These are phyloP conservation scores for Chaetops frenatus DNA, from an alignment of 2,113 vertebrate species.

Conservation along the genomic window DNA sequence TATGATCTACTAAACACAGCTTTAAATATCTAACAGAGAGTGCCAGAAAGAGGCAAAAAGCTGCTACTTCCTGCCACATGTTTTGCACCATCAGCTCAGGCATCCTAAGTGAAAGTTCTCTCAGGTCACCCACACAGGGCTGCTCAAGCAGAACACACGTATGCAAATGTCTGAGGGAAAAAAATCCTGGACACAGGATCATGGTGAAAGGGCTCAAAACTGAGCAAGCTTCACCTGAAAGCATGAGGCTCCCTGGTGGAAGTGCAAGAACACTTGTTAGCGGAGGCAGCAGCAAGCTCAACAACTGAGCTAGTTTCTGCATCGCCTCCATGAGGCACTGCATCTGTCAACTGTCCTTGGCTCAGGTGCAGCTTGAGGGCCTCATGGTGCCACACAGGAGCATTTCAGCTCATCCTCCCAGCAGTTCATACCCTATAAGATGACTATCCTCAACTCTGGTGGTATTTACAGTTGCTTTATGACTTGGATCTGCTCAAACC, in stretches of 20 bases:
- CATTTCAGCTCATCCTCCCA: neutral
- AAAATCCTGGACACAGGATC: neutral
- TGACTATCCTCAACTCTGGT: neutral
- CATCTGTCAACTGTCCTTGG: neutral
- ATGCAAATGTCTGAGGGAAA: neutral
- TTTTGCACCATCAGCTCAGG: neutral
- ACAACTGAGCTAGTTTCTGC: neutral
- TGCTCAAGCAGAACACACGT: neutral
- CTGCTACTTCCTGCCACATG: neutral
- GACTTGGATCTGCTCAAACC: neutral
- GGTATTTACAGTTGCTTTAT: neutral
- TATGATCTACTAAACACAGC: neutral
- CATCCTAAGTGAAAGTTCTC: neutral
- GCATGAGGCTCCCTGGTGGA: neutral
- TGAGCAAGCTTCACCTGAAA: neutral
- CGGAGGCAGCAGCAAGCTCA: neutral
- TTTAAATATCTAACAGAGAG: neutral
- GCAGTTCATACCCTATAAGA: neutral
- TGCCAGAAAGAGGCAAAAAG: neutral
- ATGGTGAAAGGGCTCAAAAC: neutral
- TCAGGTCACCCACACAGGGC: neutral
- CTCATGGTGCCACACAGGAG: neutral
- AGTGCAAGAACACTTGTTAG: neutral
- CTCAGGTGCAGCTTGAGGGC: neutral
- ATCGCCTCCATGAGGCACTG: neutral